Evolutionary conservation across 2,113 vertebrate genomes (phyloP).

Genomic region (Laticauda laticaudata): DNA sequence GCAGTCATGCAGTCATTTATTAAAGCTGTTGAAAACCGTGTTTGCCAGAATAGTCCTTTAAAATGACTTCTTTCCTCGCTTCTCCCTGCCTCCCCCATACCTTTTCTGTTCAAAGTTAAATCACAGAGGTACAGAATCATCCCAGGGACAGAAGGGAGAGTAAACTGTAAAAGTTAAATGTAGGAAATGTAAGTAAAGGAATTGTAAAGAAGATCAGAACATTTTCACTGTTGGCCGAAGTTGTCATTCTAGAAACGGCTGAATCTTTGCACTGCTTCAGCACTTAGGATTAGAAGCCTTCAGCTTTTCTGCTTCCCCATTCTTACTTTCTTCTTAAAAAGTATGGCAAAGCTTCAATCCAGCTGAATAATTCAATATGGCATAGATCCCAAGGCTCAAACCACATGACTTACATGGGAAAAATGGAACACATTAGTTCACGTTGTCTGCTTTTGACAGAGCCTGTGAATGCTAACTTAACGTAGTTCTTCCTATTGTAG

Average conservation of each 20-base stretch:
- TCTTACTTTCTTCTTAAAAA: conserved; percentile 18
- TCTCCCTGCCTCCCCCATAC: conserved; percentile 35
- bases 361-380: neutral
- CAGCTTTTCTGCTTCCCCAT: neutral
- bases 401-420: neutral
- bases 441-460: neutral
- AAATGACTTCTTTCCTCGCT: conserved; percentile 31
- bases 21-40: conserved; percentile 36
- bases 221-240: neutral
- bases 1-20: conserved; percentile 42
- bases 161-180: neutral
- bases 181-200: neutral
- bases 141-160: conserved; percentile 36
- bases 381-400: neutral
- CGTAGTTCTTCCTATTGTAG: neutral
- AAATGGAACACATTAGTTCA: neutral
- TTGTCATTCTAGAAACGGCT: conserved; percentile 15
- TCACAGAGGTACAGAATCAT: conserved; percentile 52
- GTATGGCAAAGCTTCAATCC: conserved; percentile 16
- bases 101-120: conserved; percentile 33
- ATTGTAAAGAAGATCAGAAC: conserved; percentile 30
- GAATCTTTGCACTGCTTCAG: conserved; percentile 30
- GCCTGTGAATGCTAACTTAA: neutral
- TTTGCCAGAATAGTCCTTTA: conserved; percentile 47
- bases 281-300: conserved; percentile 27